phyloP scores from a whole-genome alignment of 1,140 invertebrate species.

The Lerema accius region DNA sequence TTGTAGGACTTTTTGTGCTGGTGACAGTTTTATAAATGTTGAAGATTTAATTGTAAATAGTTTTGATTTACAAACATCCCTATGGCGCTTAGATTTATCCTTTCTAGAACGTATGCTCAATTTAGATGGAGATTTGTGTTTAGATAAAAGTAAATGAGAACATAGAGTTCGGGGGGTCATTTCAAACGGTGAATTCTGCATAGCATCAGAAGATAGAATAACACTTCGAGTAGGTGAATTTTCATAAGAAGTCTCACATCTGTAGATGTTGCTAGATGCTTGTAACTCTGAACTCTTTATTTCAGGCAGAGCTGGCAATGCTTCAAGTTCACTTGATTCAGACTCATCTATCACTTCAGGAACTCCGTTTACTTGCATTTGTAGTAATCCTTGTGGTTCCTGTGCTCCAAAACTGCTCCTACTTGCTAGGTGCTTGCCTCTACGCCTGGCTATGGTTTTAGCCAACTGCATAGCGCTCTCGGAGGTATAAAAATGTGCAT shows the following conservation, averaged over 20 bases:
- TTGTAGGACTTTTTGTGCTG: conserved; percentile 62
- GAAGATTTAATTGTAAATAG: conserved; percentile 56
- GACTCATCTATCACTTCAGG: conserved; percentile 32
- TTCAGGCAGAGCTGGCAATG: conserved; percentile 54
- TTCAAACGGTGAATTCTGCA: conserved; percentile 50
- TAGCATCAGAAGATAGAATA: conserved; percentile 39
- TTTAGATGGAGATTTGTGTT: conserved; percentile 41
- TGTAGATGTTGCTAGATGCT: conserved; percentile 45
- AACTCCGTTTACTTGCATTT: conserved; percentile 34
- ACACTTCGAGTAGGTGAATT: conserved; percentile 59
- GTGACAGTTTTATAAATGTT: conserved; percentile 45
- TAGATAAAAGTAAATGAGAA: conserved; percentile 54
- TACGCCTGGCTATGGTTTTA: conserved; percentile 56
- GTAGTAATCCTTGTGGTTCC: conserved; percentile 57
- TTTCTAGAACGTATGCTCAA: conserved; percentile 39
- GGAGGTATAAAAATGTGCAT: conserved; percentile 50
- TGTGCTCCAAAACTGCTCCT: conserved; percentile 53
- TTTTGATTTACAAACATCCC: conserved; percentile 28
- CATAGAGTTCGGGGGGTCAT: conserved; percentile 53
- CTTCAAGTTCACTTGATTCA: conserved; percentile 42
- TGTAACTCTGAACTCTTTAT: conserved; percentile 41
- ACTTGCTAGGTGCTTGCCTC: conserved; percentile 45
- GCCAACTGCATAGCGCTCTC: conserved; percentile 50
- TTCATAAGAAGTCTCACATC: conserved; percentile 58
- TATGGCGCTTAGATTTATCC: conserved; percentile 20